These are phyloP conservation scores for Zeus faber DNA, from an alignment of 2,113 vertebrate species.

Conservation along the genomic window DNA sequence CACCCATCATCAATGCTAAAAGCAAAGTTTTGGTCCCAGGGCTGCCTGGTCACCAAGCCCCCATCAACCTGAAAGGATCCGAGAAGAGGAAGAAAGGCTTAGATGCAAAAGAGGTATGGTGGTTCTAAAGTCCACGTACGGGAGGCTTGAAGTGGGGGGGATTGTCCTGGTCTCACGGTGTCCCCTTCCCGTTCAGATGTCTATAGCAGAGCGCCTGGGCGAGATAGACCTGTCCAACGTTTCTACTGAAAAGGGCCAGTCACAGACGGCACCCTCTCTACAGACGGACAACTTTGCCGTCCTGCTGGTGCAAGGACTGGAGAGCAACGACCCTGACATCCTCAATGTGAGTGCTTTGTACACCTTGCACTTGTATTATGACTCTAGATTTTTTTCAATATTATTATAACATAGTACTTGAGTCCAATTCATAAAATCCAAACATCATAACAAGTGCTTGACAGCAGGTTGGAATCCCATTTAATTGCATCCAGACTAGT, in stretches of 20 bases:
- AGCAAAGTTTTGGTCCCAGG: constrained; percentile 90
- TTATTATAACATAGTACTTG: too few species aligned
- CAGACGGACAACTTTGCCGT: constrained; percentile 90
- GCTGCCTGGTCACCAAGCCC: constrained; percentile 88
- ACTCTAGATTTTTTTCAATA: too few species aligned
- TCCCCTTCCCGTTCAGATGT: constrained; percentile 73
- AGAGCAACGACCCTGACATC: constrained; percentile 87
- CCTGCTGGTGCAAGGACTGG: constrained; percentile 90
- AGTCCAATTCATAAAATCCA: too few species aligned
- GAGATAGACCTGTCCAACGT: constrained; percentile 80
- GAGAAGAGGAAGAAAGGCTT: constrained; percentile 84
- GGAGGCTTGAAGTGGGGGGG: too few species aligned
- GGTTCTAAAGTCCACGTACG: too few species aligned
- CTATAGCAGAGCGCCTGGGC: constrained; percentile 89
- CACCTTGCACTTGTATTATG: too few species aligned
- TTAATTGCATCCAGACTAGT: too few species aligned
- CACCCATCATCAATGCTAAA: constrained; percentile 81
- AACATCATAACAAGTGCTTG: too few species aligned
- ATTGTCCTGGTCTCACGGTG: too few species aligned
- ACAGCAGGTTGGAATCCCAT: too few species aligned
- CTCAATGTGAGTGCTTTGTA: constrained; percentile 93
- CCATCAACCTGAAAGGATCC: constrained; percentile 68
- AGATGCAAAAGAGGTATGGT: constrained; percentile 78
- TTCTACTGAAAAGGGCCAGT: constrained; percentile 58
- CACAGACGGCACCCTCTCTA: constrained; percentile 74